Evolutionary conservation across 1,140 invertebrate genomes (phyloP), one percentile per base, ranked within the genome.

Genomic region (Hylaeus anthracinus): DNA sequence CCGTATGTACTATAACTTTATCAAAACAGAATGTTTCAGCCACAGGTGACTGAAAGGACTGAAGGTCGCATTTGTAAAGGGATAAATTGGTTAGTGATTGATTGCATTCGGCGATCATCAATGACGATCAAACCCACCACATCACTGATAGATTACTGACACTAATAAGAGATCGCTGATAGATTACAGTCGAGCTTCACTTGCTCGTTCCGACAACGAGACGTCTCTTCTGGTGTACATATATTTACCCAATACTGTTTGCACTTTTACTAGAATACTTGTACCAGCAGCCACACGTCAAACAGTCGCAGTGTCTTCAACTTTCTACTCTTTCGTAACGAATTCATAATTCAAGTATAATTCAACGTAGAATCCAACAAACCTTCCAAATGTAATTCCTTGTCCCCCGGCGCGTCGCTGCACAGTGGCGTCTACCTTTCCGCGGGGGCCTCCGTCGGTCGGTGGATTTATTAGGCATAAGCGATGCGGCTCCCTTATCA

Each of bases 401-500:
- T 26, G 26, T 26, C 26, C 26, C 26, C 26, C 26, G 26, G 26
- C 26, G 26, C 26, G 26, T 26, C 26, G 26, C 26, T 26, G 26
- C 26, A 26, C 26, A 26, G 26, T 26, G 26, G 26, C 26, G 26
- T 63, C 3, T 56, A 26, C 56, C 60, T 8, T 64, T 72, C 53
- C 45, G 51, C 56, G 66, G 58, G 15, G 2, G 41, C 39, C 76
- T 48, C 39, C 61, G 15, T 63, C 39, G 69, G 15, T 63, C 65
- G 26, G 51, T 69, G 56, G 73, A 76, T 76, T 79, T 76, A 69
- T 76, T 75, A 81, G n/a, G 51, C 72, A 58, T 82, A 53, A 43
- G 53, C n/a, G 53, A 71, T 6, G 45, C 39, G 63, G 56, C n/a
- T 5, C 15, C 14, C 37, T 87, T 90, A 90, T 90, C 89, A 72